Conservation (phyloP, 92 coral and sea anemone species). For the Anthopleura xanthogrammica region DNA sequence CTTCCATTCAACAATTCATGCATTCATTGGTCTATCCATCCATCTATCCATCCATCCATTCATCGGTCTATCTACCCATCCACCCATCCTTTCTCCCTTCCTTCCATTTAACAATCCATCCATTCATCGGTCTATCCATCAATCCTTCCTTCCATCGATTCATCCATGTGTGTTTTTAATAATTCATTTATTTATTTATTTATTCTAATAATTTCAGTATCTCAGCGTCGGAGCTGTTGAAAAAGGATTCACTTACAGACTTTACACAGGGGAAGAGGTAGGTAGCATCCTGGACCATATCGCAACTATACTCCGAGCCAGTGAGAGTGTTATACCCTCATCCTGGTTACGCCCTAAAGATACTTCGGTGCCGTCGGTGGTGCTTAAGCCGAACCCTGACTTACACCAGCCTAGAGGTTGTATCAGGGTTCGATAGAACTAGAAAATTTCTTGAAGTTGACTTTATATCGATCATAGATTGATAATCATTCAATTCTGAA, state of each 20-base stretch:
- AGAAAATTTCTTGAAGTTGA: too few relatives aligned
- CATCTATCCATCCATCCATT: not conserved
- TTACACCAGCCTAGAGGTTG: not conserved
- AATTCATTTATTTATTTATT: not conserved
- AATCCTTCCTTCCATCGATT: not conserved
- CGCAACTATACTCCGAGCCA: too few relatives aligned
- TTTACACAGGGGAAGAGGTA: conserved; percentile 20
- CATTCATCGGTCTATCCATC: not conserved
- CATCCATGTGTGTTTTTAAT: not conserved
- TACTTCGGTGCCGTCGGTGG: not conserved
- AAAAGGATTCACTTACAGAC: conserved; percentile 39
- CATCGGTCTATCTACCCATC: too few relatives aligned
- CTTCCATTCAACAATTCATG: not conserved
- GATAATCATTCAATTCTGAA: too few relatives aligned
- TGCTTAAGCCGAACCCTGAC: too few relatives aligned
- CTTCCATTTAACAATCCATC: too few relatives aligned
- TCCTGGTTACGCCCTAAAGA: too few relatives aligned
- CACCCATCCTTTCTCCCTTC: too few relatives aligned
- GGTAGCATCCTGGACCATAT: not conserved
- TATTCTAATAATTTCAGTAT: conserved; percentile 22
- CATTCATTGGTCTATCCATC: not conserved
- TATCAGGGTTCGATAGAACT: too few relatives aligned
- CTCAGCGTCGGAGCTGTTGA: conserved; percentile 47
- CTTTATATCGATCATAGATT: too few relatives aligned
- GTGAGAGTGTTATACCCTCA: too few relatives aligned